These are phyloP conservation scores for Sisyra nigra DNA, from an alignment of 2,888 invertebrate genomes.

Conservation along the genomic window DNA sequence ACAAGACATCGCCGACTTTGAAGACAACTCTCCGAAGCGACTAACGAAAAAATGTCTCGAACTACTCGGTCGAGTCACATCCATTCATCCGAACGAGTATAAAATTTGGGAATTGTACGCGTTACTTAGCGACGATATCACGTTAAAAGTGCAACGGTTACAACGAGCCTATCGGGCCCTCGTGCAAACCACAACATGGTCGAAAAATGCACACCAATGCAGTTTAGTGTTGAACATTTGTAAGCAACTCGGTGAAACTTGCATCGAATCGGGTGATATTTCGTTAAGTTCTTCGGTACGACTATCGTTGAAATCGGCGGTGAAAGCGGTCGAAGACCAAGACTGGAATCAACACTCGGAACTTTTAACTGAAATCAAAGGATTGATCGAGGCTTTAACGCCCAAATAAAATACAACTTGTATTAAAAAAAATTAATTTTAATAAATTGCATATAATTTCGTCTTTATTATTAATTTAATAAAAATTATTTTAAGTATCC, in stretches of 20 bases:
- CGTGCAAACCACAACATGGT: conserved; percentile 50
- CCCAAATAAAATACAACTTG: not conserved
- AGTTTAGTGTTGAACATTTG: conserved; percentile 45
- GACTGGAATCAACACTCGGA: conserved; percentile 26
- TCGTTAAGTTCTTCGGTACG: conserved; percentile 42
- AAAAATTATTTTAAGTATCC: not conserved
- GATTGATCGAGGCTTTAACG: not conserved
- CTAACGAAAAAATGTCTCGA: conserved; percentile 41
- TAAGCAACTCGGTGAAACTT: conserved; percentile 36
- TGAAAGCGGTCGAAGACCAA: conserved; percentile 31
- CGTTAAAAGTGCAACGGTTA: conserved; percentile 50
- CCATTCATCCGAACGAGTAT: conserved; percentile 48
- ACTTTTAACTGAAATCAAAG: not conserved
- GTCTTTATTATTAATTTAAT: not conserved
- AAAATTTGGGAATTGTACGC: conserved; percentile 74
- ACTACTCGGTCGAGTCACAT: conserved; percentile 58
- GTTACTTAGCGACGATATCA: conserved; percentile 40
- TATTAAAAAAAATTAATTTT: conserved; percentile 2
- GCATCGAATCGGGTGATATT: conserved; percentile 36
- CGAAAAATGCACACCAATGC: conserved; percentile 38
- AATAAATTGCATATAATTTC: conserved; percentile 1
- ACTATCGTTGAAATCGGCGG: conserved; percentile 37
- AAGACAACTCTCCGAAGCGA: conserved; percentile 32
- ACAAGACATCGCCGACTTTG: conserved; percentile 43
- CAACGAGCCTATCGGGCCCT: conserved; percentile 61